Evolutionary conservation across 2,888 invertebrate species (phyloP), one percentile per base, ranked within the genome.

Genomic region (Corbicula japonica): DNA sequence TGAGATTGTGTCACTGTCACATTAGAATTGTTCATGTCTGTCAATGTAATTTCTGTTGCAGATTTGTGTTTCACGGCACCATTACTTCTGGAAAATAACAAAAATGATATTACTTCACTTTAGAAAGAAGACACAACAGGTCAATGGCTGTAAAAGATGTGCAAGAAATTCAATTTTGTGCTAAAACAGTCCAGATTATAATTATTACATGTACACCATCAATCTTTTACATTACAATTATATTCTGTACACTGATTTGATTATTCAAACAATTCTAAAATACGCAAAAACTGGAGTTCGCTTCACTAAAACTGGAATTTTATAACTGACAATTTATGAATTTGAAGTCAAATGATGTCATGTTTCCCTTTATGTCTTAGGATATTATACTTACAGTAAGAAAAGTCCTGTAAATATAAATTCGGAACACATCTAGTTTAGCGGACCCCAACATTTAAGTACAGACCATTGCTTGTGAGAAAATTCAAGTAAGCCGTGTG

Each of bases 11-110:
- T 61, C 35, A 65, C 50, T n/a, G 41, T 52, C 23, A 70, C 44
- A 15, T 70, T 60, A 52, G 71, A 71, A 52, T 71, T 71, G 62
- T 62, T 71, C 12, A 62, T 23, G 30, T 71, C 71, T 12, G 30
- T 34, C 0, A 62, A 21, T 21, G 38, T 18, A 12, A 2, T 35
- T 15, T 65, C 65, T 26, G 60, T 38, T 2, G 26, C 41, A 18
- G 65, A 35, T 26, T 65, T 65, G 3, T 35, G 26, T 52, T 65
- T 65, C 1, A 48, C 18, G 8, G 52, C 50, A 26, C n/a, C n/a
- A n/a, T 23, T 48, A 6, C 26, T 34, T 52, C 65, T 65, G 65
- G 5, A 65, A 65, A 18, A 41, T 1, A 48, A 26, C 10, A 26
- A 48, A 48, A 48, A n/a, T n/a, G 8, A 12, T 23, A 48, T 26